These are phyloP conservation scores for Irena cyanogastra DNA, from an alignment of 2,113 vertebrate species.

Conservation along the genomic window DNA sequence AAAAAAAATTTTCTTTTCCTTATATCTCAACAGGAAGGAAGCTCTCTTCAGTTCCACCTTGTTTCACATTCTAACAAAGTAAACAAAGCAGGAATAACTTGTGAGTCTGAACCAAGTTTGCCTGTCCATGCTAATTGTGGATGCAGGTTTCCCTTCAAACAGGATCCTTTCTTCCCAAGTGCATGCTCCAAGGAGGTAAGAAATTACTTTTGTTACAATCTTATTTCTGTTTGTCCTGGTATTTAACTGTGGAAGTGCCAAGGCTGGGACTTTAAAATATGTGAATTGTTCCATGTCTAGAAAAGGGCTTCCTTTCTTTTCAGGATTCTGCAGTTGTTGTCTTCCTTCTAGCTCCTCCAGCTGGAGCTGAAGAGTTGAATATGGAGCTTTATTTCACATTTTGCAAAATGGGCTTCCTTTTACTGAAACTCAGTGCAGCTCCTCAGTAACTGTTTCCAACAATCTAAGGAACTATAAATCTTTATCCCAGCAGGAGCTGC, in stretches of 20 bases:
- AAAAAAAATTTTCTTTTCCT: background rate
- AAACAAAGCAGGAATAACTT: background rate
- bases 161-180: background rate
- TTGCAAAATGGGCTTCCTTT: background rate
- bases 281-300: background rate
- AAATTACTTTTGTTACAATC: background rate
- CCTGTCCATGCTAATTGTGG: background rate
- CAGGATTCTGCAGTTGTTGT: background rate
- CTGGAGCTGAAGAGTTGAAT: background rate
- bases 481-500: background rate
- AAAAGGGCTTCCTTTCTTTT: background rate
- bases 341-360: background rate
- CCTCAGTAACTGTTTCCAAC: conserved; percentile 26
- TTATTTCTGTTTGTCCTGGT: background rate
- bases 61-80: background rate
- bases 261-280: background rate
- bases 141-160: background rate
- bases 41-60: background rate
- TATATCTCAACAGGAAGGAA: background rate
- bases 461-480: background rate
- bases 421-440: background rate
- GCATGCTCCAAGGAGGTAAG: background rate
- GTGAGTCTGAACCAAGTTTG: background rate
- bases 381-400: background rate
- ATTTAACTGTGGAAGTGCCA: background rate